Percentiles rank a stretch among this genome's conserved stretches.
Evolutionary conservation across 2,888 invertebrate genomes (phyloP).

Genomic region (Caenorhabditis macrosperma): DNA sequence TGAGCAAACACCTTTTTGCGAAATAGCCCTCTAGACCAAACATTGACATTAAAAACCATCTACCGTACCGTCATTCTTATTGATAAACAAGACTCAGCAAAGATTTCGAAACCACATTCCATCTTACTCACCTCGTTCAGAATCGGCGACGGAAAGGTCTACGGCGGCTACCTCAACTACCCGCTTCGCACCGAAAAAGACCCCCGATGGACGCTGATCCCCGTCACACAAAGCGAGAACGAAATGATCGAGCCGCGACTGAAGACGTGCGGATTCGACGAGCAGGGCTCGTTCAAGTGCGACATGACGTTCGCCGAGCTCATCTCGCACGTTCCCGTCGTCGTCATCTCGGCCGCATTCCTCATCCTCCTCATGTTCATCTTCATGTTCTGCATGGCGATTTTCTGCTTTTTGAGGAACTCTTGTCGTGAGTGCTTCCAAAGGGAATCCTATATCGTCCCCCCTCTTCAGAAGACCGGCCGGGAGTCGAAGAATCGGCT

Average conservation of each 20-base stretch:
- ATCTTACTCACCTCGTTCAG: conserved; percentile 59
- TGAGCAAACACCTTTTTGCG: no score
- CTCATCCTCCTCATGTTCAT: conserved; percentile 52
- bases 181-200: conserved; percentile 66
- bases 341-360: conserved; percentile 49
- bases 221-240: conserved; percentile 68
- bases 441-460: not conserved
- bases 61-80: no score
- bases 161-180: conserved; percentile 75
- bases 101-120: no score
- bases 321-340: conserved; percentile 55
- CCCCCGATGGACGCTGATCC: conserved; percentile 71
- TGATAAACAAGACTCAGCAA: no score
- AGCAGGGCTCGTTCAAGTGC: conserved; percentile 70
- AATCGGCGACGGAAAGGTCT: conserved; percentile 73
- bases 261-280: conserved; percentile 70
- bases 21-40: no score
- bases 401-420: conserved; percentile 59
- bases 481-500: conserved; percentile 59
- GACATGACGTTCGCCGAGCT: conserved; percentile 68
- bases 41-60: no score
- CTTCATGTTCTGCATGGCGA: conserved; percentile 42
- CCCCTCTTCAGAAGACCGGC: conserved; percentile 38
- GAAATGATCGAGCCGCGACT: conserved; percentile 71
- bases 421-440: conserved; percentile 46